Evolutionary conservation across 2,888 invertebrate genomes (phyloP).

Genomic region (Brachynemurus nebulosus): DNA sequence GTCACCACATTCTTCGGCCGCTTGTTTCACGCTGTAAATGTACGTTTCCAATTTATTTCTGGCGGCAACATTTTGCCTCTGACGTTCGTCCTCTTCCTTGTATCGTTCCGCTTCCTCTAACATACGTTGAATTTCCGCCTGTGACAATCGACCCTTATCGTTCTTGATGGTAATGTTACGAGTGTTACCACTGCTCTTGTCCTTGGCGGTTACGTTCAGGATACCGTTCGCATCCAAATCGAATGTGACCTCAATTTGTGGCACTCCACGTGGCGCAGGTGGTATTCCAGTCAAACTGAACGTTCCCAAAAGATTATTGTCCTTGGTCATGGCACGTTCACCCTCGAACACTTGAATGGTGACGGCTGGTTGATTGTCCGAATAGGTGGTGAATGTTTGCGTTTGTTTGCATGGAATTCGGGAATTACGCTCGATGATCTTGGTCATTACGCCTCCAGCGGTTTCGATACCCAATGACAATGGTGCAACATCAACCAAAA

Average conservation of each 20-base stretch:
- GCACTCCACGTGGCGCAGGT: slow-evolving; percentile 52
- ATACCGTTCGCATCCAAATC: slow-evolving; percentile 65
- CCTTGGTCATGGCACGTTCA: slow-evolving; percentile 68
- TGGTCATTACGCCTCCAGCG: slow-evolving; percentile 65
- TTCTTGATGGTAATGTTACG: slow-evolving; percentile 70
- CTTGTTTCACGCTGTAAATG: slow-evolving; percentile 52
- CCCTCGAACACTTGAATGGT: slow-evolving; percentile 49
- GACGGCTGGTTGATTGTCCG: slow-evolving; percentile 52
- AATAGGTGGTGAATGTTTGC: slow-evolving; percentile 49
- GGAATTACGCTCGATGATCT: slow-evolving; percentile 42
- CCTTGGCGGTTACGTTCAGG: slow-evolving; percentile 38
- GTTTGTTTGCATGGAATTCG: slow-evolving; percentile 41
- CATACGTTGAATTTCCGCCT: slow-evolving; percentile 72
- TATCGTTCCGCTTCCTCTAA: slow-evolving; percentile 58
- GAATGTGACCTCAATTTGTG: slow-evolving; percentile 56
- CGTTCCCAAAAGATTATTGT: slow-evolving; percentile 54
- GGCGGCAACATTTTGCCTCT: slow-evolving; percentile 48
- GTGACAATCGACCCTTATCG: slow-evolving; percentile 66
- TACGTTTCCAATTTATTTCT: slow-evolving; percentile 60
- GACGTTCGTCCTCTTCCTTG: slow-evolving; percentile 56
- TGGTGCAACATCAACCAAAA: slow-evolving; percentile 53
- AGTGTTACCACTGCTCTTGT: slow-evolving; percentile 44
- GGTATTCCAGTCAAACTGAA: slow-evolving; percentile 55
- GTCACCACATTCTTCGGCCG: slow-evolving; percentile 44
- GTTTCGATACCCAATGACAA: slow-evolving; percentile 65